A percentile compares a stretch with the other conserved stretches of the same genome.
phyloP scores from a whole-genome alignment of 64 coral and sea anemone genomes.

The Hydrozoanthus tunicans region DNA sequence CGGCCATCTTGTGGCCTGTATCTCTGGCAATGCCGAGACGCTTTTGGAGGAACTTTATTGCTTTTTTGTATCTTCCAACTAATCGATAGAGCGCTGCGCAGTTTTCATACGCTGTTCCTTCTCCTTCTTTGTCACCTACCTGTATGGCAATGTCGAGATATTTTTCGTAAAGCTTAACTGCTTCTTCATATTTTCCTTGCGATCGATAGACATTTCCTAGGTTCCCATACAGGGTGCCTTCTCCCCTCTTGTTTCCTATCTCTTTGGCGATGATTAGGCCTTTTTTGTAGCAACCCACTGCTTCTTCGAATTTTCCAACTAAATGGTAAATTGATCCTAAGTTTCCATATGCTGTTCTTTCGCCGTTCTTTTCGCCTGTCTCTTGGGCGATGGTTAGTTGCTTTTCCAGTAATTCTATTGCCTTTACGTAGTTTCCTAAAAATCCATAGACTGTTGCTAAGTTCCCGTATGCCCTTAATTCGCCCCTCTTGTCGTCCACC shows the following conservation, averaged over 20 bases:
- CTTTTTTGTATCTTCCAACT: neutral
- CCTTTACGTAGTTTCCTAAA: neutral
- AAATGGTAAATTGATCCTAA: neutral
- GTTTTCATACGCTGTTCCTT: neutral
- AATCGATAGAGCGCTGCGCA: neutral
- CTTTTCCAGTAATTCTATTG: neutral
- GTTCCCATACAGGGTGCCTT: neutral
- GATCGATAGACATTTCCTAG: neutral
- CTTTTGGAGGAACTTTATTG: neutral
- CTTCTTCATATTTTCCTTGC: neutral
- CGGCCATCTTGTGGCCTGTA: neutral
- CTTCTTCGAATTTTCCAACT: neutral
- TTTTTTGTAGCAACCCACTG: neutral
- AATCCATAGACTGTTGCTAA: neutral
- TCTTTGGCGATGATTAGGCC: slow-evolving; percentile 2
- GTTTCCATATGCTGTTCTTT: neutral
- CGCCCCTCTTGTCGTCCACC: neutral
- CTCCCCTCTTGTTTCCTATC: neutral
- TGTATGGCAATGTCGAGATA: neutral
- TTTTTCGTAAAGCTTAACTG: neutral
- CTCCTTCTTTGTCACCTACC: neutral
- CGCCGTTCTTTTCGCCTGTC: neutral
- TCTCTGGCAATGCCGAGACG: neutral
- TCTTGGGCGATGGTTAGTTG: neutral
- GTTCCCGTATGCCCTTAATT: neutral